These are phyloP conservation scores for Aculops lycopersici DNA, from an alignment of 1,140 invertebrate species.

Conservation along the genomic window DNA sequence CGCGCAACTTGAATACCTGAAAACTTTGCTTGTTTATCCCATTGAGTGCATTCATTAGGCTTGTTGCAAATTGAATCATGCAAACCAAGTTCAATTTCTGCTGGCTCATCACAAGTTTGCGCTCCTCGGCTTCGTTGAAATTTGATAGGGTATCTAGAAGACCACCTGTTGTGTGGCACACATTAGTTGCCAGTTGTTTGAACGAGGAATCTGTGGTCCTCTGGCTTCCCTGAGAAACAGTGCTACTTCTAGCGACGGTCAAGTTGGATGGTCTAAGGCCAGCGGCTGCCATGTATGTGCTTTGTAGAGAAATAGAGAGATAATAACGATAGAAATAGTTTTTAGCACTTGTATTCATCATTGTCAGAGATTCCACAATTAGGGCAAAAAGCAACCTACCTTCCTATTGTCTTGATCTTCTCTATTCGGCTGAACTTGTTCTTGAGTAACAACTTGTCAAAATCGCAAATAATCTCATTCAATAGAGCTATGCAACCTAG, in stretches of 20 bases:
- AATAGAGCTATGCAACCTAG: constrained; percentile 67
- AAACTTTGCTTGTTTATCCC: constrained; percentile 88
- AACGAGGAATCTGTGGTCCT: too few species aligned
- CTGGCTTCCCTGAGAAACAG: too few species aligned
- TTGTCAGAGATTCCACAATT: too few species aligned
- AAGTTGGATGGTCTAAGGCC: constrained; percentile 39
- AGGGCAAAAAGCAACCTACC: background rate
- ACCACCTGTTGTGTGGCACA: too few species aligned
- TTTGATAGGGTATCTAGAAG: too few species aligned
- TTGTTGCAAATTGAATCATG: constrained; percentile 68
- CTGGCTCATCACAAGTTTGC: too few species aligned
- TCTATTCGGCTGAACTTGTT: constrained; percentile 81
- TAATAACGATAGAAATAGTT: too few species aligned
- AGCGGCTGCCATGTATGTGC: constrained; percentile 88
- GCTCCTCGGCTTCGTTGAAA: too few species aligned
- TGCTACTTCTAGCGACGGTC: too few species aligned
- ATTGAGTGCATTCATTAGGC: constrained; percentile 59
- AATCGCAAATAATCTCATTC: constrained; percentile 95
- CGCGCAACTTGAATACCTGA: constrained; percentile 62
- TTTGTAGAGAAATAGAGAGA: background rate
- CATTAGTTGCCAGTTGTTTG: too few species aligned
- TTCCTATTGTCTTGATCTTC: constrained; percentile 94
- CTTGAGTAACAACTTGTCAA: constrained; percentile 74
- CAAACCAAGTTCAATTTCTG: constrained; percentile 41
- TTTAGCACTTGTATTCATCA: too few species aligned